Percentiles rank a stretch among this genome's conserved stretches.
Conservation (phyloP, 23 tunicate genomes). For the Trididemnum nubilum region DNA sequence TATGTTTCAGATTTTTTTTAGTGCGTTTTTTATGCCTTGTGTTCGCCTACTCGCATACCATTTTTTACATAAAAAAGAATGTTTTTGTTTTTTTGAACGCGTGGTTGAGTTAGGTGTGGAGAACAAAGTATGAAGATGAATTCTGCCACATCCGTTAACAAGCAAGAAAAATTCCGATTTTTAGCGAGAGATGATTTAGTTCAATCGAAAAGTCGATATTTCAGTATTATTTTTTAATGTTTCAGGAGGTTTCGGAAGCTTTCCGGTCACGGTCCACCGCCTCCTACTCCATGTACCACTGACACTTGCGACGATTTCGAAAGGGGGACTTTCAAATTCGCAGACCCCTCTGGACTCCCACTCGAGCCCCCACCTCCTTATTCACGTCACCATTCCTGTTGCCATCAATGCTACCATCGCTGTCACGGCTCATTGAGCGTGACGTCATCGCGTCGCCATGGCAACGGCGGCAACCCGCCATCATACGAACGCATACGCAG, state of each 20-base stretch:
- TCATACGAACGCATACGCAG: constrained; percentile 28
- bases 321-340: background rate
- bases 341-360: constrained; percentile 38
- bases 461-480: constrained; percentile 30
- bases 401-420: constrained; percentile 47
- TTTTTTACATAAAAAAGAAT: too few species aligned
- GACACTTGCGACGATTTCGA: constrained; percentile 68
- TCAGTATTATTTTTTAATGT: background rate
- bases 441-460: constrained; percentile 46
- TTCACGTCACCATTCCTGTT: constrained; percentile 45
- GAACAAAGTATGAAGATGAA: too few species aligned
- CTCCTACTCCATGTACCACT: constrained; percentile 86
- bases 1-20: too few species aligned
- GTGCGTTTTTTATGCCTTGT: too few species aligned
- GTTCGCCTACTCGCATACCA: too few species aligned
- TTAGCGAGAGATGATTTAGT: too few species aligned
- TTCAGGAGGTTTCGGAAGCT: constrained; percentile 13
- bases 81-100: too few species aligned
- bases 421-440: constrained; percentile 28
- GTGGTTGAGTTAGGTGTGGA: too few species aligned
- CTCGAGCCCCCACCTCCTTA: constrained; percentile 73
- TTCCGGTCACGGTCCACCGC: constrained; percentile 43
- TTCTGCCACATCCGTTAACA: too few species aligned
- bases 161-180: too few species aligned
- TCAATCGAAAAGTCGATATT: too few species aligned